These are phyloP conservation scores for Sakesphorus luctuosus DNA, from an alignment of 2,113 vertebrate species.

Conservation along the genomic window DNA sequence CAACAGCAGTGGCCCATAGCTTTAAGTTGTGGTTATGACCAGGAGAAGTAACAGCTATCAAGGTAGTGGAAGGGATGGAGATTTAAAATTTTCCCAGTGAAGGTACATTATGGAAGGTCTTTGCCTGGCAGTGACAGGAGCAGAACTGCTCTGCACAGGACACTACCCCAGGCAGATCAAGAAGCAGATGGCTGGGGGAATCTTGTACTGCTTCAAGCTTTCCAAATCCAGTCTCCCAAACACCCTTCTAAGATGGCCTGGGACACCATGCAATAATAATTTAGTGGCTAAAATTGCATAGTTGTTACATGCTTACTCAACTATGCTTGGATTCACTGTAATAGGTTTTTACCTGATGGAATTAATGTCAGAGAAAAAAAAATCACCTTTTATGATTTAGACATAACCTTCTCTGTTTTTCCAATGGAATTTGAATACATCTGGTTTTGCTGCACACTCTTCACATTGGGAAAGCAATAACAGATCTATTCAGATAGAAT, in stretches of 20 bases:
- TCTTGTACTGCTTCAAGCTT: background rate
- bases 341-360: background rate
- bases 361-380: background rate
- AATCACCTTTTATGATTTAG: background rate
- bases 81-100: background rate
- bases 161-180: background rate
- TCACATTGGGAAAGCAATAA: background rate
- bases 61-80: background rate
- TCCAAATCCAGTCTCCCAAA: background rate
- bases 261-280: background rate
- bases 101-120: background rate
- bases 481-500: background rate
- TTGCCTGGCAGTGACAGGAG: background rate
- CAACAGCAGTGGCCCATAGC: background rate
- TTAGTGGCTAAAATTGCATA: background rate
- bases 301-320: accelerated
- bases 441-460: background rate
- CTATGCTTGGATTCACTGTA: background rate
- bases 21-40: background rate
- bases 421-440: background rate
- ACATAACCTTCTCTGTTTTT: background rate
- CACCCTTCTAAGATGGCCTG: background rate
- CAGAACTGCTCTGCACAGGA: background rate
- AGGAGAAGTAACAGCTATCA: background rate
- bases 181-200: background rate